phyloP scores from a whole-genome alignment of 2,113 vertebrate species.

The Arvicanthis niloticus region DNA sequence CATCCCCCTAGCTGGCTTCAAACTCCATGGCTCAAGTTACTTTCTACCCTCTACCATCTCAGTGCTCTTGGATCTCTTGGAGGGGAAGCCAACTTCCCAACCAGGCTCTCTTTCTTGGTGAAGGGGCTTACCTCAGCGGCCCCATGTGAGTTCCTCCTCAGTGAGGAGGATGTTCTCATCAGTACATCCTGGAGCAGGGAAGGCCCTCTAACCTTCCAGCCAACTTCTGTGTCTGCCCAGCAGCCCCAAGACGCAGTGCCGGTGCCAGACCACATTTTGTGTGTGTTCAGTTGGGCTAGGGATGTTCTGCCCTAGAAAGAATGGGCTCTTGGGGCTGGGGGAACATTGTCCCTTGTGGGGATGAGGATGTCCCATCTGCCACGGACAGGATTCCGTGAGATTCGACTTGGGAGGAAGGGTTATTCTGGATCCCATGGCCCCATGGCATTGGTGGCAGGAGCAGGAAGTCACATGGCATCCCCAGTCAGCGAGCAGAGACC shows the following conservation, averaged over 20 bases:
- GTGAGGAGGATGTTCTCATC: not conserved
- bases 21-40: not conserved
- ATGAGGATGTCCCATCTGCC: not conserved
- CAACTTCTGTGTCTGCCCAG: not conserved
- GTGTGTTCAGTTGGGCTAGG: not conserved
- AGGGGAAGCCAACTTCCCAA: not conserved
- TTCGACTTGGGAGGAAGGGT: not conserved
- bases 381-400: too few species aligned
- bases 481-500: not conserved
- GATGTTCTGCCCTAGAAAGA: not conserved
- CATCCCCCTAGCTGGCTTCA: not conserved
- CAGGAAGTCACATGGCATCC: not conserved
- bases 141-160: not conserved
- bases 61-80: not conserved
- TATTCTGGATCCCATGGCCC: not conserved
- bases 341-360: not conserved
- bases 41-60: not conserved
- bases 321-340: not conserved
- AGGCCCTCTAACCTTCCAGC: too few species aligned
- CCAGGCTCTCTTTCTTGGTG: not conserved
- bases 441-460: not conserved
- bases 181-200: not conserved
- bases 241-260: not conserved
- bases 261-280: not conserved
- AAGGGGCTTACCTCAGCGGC: not conserved